phyloP scores from a whole-genome alignment of 1,140 invertebrate genomes.

The Nephotettix cincticeps region DNA sequence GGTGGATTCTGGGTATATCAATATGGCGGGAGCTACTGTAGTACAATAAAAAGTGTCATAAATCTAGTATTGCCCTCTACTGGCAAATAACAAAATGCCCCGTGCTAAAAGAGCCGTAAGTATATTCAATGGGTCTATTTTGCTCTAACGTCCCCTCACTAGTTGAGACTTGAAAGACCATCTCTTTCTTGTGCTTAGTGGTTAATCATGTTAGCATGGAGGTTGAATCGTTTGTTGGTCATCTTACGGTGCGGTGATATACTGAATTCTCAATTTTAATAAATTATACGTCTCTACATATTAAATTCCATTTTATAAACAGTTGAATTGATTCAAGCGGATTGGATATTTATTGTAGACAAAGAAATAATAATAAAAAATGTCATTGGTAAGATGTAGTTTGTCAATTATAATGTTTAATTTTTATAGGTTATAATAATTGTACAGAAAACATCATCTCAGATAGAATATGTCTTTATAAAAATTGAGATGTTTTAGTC shows the following conservation, averaged over 20 bases:
- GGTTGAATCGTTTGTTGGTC: not conserved
- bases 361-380: too few relatives aligned
- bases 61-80: conserved; percentile 17
- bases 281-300: too few relatives aligned
- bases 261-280: too few relatives aligned
- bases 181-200: not conserved
- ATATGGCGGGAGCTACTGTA: conserved; percentile 38
- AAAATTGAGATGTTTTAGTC: too few relatives aligned
- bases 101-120: conserved; percentile 36
- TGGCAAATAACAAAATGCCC: conserved; percentile 35
- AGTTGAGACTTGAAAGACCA: not conserved
- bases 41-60: conserved; percentile 30
- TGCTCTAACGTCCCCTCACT: not conserved
- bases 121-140: not conserved
- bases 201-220: not conserved
- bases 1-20: conserved; percentile 33
- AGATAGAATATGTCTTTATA: too few relatives aligned
- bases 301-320: too few relatives aligned
- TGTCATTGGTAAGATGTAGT: too few relatives aligned
- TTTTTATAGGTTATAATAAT: too few relatives aligned
- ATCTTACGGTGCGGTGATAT: not conserved
- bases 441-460: too few relatives aligned
- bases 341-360: too few relatives aligned
- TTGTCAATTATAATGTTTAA: too few relatives aligned
- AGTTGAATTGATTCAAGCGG: too few relatives aligned